These are phyloP conservation scores for Diarsia brunnea DNA, from an alignment of 2,888 invertebrate genomes.

Conservation along the genomic window DNA sequence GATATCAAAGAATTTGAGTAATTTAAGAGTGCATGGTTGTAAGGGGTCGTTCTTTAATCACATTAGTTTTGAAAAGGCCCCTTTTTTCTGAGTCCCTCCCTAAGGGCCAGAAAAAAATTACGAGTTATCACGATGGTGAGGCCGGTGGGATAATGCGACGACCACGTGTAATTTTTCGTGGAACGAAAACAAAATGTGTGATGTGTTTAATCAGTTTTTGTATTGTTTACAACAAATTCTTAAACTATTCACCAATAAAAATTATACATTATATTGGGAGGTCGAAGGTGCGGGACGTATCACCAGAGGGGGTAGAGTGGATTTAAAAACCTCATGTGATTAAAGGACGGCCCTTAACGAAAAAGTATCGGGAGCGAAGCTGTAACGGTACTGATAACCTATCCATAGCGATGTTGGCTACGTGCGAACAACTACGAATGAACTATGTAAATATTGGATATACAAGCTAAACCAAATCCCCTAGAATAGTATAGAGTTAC, in stretches of 20 bases:
- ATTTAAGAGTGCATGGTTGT: slow-evolving; percentile 6
- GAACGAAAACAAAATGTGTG: no score
- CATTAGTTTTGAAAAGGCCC: neutral
- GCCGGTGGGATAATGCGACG: no score
- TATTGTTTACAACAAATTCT: no score
- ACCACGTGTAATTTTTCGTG: no score
- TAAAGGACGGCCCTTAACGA: neutral
- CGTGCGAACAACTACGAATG: slow-evolving; percentile 20
- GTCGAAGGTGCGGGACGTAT: no score
- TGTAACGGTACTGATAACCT: slow-evolving; percentile 31
- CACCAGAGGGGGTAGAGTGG: no score
- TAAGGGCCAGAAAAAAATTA: no score
- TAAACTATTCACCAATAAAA: no score
- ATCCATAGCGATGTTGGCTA: slow-evolving; percentile 23
- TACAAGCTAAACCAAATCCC: slow-evolving; percentile 51
- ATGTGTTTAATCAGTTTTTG: no score
- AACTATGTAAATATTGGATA: slow-evolving; percentile 58
- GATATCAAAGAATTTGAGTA: slow-evolving; percentile 6
- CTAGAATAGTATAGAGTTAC: slow-evolving; percentile 54
- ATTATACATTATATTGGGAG: no score
- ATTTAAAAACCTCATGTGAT: neutral
- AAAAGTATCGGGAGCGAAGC: slow-evolving; percentile 40
- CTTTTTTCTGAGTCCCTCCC: no score
- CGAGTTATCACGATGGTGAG: no score
- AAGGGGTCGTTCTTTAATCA: neutral